phyloP scores from a whole-genome alignment of 2,113 vertebrate genomes.

The Dromiciops gliroides region DNA sequence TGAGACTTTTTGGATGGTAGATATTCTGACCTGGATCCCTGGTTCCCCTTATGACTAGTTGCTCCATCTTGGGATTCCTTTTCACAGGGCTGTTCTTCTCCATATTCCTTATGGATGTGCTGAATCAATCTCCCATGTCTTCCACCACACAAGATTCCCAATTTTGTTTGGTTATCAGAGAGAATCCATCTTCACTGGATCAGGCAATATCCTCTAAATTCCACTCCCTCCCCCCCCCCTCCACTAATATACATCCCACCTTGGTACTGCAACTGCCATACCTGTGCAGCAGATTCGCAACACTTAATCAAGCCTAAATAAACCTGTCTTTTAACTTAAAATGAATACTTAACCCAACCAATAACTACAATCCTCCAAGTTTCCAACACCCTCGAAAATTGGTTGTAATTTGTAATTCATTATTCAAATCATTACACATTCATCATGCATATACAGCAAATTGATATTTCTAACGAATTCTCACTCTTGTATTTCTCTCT shows the following conservation, averaged over 20 bases:
- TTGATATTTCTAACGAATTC: neutral
- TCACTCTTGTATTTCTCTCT: neutral
- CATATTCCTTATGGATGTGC: neutral
- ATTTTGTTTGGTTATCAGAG: neutral
- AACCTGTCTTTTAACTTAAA: neutral
- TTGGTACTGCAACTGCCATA: neutral
- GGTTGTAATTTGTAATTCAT: neutral
- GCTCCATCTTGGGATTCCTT: neutral
- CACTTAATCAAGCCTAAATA: neutral
- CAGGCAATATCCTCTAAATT: neutral
- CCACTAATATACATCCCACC: neutral
- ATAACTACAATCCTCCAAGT: neutral
- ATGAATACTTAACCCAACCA: neutral
- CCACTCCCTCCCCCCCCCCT: neutral
- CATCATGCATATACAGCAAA: neutral
- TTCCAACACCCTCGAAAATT: neutral
- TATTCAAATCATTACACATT: slow-evolving; percentile 1
- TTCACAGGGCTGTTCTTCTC: neutral
- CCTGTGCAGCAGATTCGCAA: neutral
- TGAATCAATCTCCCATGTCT: neutral
- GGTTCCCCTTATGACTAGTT: neutral
- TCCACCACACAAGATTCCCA: neutral
- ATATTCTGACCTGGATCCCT: neutral
- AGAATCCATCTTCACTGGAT: neutral
- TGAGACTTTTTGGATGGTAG: neutral